A percentile compares a stretch with the other conserved stretches of the same genome.
phyloP scores from a whole-genome alignment of 2,797 vertebrate genomes.

The Gallinago stenura region DNA sequence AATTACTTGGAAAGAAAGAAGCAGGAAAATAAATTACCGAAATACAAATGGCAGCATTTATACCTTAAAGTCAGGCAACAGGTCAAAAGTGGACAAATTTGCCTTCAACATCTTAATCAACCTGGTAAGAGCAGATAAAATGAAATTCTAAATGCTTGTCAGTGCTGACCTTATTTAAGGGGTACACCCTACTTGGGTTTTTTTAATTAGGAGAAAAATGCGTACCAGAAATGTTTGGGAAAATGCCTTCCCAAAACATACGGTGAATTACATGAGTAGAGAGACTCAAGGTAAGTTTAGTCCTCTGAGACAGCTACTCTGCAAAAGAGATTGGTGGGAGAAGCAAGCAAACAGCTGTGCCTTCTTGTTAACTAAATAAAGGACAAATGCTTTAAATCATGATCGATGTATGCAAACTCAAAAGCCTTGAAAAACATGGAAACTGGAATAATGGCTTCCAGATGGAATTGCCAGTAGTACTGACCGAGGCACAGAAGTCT shows the following conservation, averaged over 20 bases:
- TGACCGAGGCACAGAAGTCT: not conserved
- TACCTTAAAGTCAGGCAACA: not conserved
- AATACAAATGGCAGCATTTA: not conserved
- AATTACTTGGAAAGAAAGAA: not conserved
- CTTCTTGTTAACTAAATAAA: constrained; percentile 60
- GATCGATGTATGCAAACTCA: not conserved
- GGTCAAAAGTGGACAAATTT: not conserved
- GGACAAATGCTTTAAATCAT: constrained; percentile 59
- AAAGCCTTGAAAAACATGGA: constrained; percentile 17
- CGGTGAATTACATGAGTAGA: not conserved
- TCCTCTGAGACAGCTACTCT: constrained; percentile 19
- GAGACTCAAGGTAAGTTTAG: constrained; percentile 24
- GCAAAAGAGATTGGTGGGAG: constrained; percentile 30
- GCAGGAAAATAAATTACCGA: not conserved
- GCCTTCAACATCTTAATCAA: not conserved
- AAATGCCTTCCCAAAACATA: constrained; percentile 51
- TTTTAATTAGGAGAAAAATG: constrained; percentile 13
- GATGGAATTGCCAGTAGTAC: not conserved
- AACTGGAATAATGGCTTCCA: constrained; percentile 11
- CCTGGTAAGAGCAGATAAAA: not conserved
- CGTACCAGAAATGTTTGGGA: not conserved
- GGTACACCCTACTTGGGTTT: not conserved
- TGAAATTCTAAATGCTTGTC: not conserved
- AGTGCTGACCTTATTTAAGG: not conserved
- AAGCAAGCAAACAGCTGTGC: constrained; percentile 64